These are phyloP conservation scores for Prochilodus magdalenae DNA, from an alignment of 2,113 vertebrate species.

Conservation along the genomic window DNA sequence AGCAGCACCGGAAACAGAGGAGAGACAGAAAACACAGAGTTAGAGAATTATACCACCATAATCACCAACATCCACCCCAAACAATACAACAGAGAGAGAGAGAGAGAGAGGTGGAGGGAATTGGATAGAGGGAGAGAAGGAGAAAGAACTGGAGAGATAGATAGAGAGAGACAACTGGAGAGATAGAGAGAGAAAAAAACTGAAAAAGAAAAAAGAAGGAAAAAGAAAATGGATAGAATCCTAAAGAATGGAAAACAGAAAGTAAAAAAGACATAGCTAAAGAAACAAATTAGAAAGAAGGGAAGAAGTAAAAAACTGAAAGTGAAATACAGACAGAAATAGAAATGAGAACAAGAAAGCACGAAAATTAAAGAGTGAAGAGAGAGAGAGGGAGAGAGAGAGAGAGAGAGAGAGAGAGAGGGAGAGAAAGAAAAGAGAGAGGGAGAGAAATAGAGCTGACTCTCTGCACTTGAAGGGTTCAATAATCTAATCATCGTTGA, in stretches of 20 bases:
- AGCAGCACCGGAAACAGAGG: too few species aligned
- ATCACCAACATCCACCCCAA: too few species aligned
- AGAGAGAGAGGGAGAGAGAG: neutral
- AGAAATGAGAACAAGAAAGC: too few species aligned
- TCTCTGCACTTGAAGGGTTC: conserved; percentile 63
- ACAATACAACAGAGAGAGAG: neutral
- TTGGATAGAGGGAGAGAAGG: neutral
- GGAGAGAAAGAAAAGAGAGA: too few species aligned
- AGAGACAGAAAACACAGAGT: conserved; percentile 13
- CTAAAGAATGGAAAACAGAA: neutral
- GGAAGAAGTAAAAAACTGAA: neutral
- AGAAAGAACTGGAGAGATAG: neutral
- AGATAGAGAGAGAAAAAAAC: neutral
- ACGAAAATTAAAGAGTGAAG: neutral
- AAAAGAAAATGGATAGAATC: neutral
- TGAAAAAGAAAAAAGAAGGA: neutral
- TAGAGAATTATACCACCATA: neutral
- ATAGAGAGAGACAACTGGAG: neutral
- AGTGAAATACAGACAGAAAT: neutral
- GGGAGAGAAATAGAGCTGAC: conserved; percentile 19
- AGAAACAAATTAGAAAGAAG: neutral
- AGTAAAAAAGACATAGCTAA: too few species aligned
- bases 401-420: too few species aligned
- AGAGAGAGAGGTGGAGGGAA: neutral
- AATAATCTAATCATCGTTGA: conserved; percentile 67